These are phyloP conservation scores for Xenops minutus DNA, from an alignment of 2,797 vertebrate genomes.

Conservation along the genomic window DNA sequence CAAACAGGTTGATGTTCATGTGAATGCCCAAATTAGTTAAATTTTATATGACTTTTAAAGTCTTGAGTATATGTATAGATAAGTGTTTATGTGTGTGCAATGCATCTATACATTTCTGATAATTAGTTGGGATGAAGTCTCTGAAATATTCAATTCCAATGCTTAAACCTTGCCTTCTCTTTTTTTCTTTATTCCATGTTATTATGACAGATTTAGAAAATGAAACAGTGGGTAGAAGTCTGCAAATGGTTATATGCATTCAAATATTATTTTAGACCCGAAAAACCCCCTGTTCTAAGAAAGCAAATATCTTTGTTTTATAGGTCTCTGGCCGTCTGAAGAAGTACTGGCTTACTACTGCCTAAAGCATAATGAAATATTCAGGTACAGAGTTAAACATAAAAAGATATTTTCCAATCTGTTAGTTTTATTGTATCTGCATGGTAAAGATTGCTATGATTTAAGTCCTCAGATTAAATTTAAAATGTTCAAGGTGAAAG, in stretches of 20 bases:
- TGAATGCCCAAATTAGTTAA: neutral
- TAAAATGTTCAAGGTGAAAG: slow-evolving; percentile 71
- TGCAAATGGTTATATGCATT: neutral
- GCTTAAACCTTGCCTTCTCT: neutral
- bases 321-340: slow-evolving; percentile 97
- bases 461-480: slow-evolving; percentile 70
- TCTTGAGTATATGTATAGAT: neutral
- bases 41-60: neutral
- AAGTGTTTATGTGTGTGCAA: accelerated
- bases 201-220: neutral
- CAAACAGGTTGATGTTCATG: neutral
- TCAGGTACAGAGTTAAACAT: slow-evolving; percentile 85
- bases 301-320: slow-evolving; percentile 45
- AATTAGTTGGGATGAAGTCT: neutral
- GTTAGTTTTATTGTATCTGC: slow-evolving; percentile 59
- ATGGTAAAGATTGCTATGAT: slow-evolving; percentile 67
- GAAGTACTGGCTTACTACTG: slow-evolving; percentile 98
- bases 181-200: neutral
- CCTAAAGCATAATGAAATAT: slow-evolving; percentile 87
- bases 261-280: neutral
- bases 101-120: neutral
- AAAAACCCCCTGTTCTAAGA: neutral
- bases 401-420: slow-evolving; percentile 41
- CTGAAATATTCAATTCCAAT: neutral
- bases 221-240: neutral